These are phyloP conservation scores for Hipparchia semele DNA, from an alignment of 2,888 invertebrate genomes.

Conservation along the genomic window DNA sequence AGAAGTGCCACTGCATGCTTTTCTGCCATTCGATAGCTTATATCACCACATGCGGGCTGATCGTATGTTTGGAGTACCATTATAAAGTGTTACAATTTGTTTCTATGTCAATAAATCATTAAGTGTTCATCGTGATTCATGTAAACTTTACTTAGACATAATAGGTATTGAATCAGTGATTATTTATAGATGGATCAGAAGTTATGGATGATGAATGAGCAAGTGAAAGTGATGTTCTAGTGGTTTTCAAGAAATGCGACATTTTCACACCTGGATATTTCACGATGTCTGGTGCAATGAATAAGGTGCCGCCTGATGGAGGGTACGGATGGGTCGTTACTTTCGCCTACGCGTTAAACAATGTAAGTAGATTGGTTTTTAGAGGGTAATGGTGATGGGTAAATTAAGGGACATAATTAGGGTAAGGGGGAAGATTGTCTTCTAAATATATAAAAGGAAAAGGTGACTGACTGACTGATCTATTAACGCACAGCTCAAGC, in stretches of 20 bases:
- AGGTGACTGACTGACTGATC: too few relatives aligned
- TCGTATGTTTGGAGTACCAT: slow-evolving; percentile 16
- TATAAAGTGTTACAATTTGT: slow-evolving; percentile 10
- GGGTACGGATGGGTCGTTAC: slow-evolving; percentile 87
- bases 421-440: too few relatives aligned
- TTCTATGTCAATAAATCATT: slow-evolving; percentile 27
- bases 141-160: slow-evolving; percentile 1
- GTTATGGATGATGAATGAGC: slow-evolving; percentile 27
- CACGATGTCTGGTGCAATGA: slow-evolving; percentile 58
- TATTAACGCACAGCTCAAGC: too few relatives aligned
- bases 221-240: slow-evolving; percentile 28
- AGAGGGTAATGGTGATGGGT: too few relatives aligned
- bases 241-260: slow-evolving; percentile 48
- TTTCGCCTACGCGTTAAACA: slow-evolving; percentile 82
- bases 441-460: too few relatives aligned
- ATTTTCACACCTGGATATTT: slow-evolving; percentile 25
- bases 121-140: slow-evolving; percentile 6
- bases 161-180: not conserved
- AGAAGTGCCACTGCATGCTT: slow-evolving; percentile 49
- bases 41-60: slow-evolving; percentile 39
- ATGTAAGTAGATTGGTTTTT: slow-evolving; percentile 78
- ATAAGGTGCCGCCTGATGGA: slow-evolving; percentile 84
- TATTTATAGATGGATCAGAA: not conserved
- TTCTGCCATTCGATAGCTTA: slow-evolving; percentile 44
- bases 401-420: slow-evolving; percentile 8